Evolutionary conservation across 1,140 invertebrate species (phyloP).

Genomic region (Apis cerana): DNA sequence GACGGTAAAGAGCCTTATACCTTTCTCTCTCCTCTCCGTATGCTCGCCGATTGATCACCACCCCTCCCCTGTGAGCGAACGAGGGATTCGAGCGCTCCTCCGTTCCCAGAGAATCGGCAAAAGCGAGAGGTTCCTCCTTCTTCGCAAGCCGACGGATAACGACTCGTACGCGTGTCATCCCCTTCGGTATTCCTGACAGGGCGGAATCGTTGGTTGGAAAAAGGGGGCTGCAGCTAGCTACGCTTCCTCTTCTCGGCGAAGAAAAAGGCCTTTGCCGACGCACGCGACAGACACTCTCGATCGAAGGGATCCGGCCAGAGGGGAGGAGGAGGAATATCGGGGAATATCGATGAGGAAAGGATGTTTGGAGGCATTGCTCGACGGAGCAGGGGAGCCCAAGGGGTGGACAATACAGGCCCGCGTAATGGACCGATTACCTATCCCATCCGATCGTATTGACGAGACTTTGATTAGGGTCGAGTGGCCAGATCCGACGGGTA

Average conservation of each 20-base stretch:
- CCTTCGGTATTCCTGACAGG: slow-evolving; percentile 56
- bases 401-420: slow-evolving; percentile 77
- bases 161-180: slow-evolving; percentile 71
- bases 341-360: slow-evolving; percentile 44
- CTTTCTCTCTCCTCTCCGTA: slow-evolving; percentile 17
- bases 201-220: background rate
- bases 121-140: slow-evolving; percentile 44
- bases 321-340: too few species aligned
- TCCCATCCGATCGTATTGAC: slow-evolving; percentile 79
- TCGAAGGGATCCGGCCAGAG: background rate
- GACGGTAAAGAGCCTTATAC: slow-evolving; percentile 10
- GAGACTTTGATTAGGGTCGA: slow-evolving; percentile 82
- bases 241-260: background rate
- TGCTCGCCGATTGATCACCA: slow-evolving; percentile 70
- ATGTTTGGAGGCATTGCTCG: slow-evolving; percentile 68
- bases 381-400: slow-evolving; percentile 45
- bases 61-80: slow-evolving; percentile 37
- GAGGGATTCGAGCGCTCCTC: background rate
- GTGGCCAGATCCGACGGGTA: slow-evolving; percentile 79
- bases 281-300: background rate
- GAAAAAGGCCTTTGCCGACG: background rate
- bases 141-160: slow-evolving; percentile 65
- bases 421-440: slow-evolving; percentile 81
- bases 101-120: slow-evolving; percentile 34
- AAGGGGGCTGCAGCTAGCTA: too few species aligned